Evolutionary conservation across 2,113 vertebrate species (phyloP).

Genomic region (Rhegmatorhina hoffmannsi): DNA sequence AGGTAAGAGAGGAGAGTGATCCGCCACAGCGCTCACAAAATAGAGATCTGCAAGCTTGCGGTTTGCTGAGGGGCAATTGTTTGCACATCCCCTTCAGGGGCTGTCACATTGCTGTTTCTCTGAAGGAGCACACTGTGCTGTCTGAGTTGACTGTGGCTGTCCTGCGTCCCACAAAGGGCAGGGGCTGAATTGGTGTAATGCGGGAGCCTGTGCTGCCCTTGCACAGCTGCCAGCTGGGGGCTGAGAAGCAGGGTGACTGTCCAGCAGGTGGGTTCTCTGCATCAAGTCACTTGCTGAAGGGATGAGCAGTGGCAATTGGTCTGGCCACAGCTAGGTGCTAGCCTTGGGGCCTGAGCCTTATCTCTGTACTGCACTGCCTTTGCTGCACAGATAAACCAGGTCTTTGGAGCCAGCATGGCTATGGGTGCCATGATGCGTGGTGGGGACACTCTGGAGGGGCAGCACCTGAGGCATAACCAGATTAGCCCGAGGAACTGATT

Average conservation of each 20-base stretch:
- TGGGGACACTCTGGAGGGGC: not conserved
- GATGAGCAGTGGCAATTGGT: not conserved
- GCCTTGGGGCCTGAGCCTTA: not conserved
- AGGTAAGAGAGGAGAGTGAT: not conserved
- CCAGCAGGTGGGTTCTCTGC: not conserved
- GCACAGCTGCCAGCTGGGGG: not conserved
- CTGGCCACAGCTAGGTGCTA: not conserved
- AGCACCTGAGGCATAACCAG: not conserved
- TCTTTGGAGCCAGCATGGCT: not conserved
- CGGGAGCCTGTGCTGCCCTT: not conserved
- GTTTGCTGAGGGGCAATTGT: not conserved
- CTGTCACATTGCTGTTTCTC: rapidly evolving
- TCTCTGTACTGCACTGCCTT: not conserved
- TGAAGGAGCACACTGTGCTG: rapidly evolving
- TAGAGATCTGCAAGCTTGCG: not conserved
- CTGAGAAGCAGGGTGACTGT: not conserved
- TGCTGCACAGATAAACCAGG: not conserved
- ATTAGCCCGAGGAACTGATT: not conserved
- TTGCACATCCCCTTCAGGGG: not conserved
- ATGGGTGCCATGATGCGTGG: not conserved
- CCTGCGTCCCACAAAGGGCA: rapidly evolving
- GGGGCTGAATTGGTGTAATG: rapidly evolving
- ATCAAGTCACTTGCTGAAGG: not conserved
- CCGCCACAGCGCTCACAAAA: not conserved
- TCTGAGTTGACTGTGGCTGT: rapidly evolving